A percentile compares a stretch with the other conserved stretches of the same genome.
Evolutionary conservation across 2,888 invertebrate species (phyloP).

Genomic region (Synanthedon myopaeformis): DNA sequence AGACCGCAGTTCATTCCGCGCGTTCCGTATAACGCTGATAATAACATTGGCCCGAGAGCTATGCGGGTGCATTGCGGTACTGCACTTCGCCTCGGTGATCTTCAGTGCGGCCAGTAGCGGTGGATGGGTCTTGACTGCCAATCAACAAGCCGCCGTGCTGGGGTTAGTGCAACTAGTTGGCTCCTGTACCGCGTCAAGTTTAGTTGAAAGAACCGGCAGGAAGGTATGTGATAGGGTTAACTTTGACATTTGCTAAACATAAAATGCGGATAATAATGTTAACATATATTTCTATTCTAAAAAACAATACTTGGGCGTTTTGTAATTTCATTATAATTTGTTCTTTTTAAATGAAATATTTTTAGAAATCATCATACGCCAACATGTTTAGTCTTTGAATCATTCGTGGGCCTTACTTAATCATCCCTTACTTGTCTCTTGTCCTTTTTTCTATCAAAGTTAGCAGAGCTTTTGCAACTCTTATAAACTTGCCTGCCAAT

Average conservation of each 20-base stretch:
- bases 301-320: background rate
- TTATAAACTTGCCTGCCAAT: background rate
- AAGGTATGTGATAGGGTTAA: slow-evolving; percentile 28
- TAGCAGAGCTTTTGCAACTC: background rate
- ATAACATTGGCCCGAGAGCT: slow-evolving; percentile 55
- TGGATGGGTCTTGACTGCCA: slow-evolving; percentile 40
- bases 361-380: too few species aligned
- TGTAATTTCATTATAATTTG: background rate
- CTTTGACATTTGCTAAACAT: too few species aligned
- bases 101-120: slow-evolving; percentile 42
- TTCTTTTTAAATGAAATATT: background rate
- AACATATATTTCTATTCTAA: background rate
- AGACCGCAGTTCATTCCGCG: slow-evolving; percentile 52
- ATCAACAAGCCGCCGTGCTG: slow-evolving; percentile 51
- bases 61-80: slow-evolving; percentile 56
- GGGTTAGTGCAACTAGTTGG: slow-evolving; percentile 52
- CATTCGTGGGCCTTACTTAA: too few species aligned
- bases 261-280: too few species aligned
- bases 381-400: too few species aligned
- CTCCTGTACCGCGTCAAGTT: slow-evolving; percentile 46
- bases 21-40: slow-evolving; percentile 65
- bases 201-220: slow-evolving; percentile 54
- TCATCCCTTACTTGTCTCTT: too few species aligned
- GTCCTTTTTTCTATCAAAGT: too few species aligned
- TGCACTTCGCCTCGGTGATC: slow-evolving; percentile 59